Conservation (phyloP, 2,888 invertebrate genomes). For the Podotricha telesiphe region DNA sequence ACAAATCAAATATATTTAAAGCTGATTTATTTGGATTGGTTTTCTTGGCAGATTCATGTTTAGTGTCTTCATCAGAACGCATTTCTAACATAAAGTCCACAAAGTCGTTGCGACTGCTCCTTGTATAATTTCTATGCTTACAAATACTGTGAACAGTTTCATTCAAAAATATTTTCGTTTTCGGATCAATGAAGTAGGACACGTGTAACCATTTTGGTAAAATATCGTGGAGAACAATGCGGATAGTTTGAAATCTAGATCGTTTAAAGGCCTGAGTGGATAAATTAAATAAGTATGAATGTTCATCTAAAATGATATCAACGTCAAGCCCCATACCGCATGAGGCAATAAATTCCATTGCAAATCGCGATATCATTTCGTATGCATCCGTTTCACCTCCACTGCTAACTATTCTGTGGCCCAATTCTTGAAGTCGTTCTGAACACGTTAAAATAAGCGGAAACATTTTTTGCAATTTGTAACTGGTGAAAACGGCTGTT, state of each 20-base stretch:
- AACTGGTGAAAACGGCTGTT: background rate
- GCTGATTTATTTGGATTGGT: constrained; percentile 61
- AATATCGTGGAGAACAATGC: constrained; percentile 1
- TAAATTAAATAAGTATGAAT: background rate
- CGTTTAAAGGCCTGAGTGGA: background rate
- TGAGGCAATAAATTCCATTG: constrained; percentile 15
- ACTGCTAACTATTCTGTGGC: background rate
- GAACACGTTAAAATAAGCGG: background rate
- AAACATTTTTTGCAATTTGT: constrained; percentile 8
- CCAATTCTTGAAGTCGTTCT: constrained; percentile 11
- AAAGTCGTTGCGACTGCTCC: constrained; percentile 67
- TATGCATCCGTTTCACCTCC: constrained; percentile 5
- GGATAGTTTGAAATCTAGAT: constrained; percentile 5
- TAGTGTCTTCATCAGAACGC: constrained; percentile 61
- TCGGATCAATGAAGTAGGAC: background rate
- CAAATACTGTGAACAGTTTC: constrained; percentile 11
- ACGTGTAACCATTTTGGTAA: constrained; percentile 7
- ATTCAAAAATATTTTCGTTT: background rate
- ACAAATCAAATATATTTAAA: constrained; percentile 59
- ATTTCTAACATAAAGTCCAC: constrained; percentile 68
- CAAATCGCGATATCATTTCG: constrained; percentile 20
- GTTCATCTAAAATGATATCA: constrained; percentile 19
- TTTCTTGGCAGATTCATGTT: constrained; percentile 63
- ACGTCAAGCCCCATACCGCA: constrained; percentile 24
- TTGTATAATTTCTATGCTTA: constrained; percentile 58